phyloP scores from a whole-genome alignment of 2,888 invertebrate species.

The Agriopis leucophaearia region DNA sequence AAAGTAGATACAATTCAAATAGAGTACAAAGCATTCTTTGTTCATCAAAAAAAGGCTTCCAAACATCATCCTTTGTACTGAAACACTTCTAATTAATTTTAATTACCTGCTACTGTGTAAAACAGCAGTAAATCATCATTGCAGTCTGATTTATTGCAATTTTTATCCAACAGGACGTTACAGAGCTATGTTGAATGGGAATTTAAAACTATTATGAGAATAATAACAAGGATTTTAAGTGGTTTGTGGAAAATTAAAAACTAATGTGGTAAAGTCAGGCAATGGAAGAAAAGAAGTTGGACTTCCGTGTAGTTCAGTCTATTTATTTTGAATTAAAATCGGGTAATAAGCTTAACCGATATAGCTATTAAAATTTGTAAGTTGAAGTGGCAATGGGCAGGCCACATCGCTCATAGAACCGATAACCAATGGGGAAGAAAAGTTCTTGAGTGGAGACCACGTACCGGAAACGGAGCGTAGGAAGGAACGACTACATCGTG shows the following conservation, averaged over 20 bases:
- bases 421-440: no score
- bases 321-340: constrained; percentile 1
- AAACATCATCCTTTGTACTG: background rate
- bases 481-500: no score
- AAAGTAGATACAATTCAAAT: no score
- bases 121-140: constrained; percentile 41
- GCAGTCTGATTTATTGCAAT: constrained; percentile 42
- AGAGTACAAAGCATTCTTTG: no score
- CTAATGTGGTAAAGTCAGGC: constrained; percentile 45
- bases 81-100: constrained; percentile 31
- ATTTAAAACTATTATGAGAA: constrained; percentile 48
- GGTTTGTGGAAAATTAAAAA: constrained; percentile 46
- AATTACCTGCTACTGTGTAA: constrained; percentile 39
- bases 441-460: no score
- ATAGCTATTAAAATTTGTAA: no score
- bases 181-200: constrained; percentile 47
- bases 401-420: no score
- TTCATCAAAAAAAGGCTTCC: background rate
- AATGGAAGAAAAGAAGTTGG: constrained; percentile 20
- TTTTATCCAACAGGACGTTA: constrained; percentile 30
- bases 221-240: constrained; percentile 48
- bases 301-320: background rate
- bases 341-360: background rate
- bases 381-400: no score
- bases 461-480: no score